Evolutionary conservation across 2,113 vertebrate species (phyloP), one percentile per base, ranked within the genome.

Genomic region (Urocynchramus pylzowi): DNA sequence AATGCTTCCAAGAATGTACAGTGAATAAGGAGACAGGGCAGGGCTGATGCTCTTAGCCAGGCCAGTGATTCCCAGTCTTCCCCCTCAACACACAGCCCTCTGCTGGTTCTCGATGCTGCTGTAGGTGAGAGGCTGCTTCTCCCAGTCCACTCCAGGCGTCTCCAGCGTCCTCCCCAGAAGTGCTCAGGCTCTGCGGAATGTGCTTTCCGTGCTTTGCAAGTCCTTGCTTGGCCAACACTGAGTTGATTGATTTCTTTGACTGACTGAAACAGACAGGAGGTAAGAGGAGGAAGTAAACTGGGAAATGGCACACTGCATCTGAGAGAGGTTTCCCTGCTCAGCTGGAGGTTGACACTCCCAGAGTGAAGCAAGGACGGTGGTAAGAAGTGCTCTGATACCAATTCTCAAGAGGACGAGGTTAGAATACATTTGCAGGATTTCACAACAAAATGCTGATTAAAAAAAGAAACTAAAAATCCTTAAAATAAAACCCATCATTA

Each of bases 391-490:
- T 97, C 90, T 87, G 59, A 85, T 33, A 85, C 75, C 91, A 91
- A 33, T 84, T 94, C 87, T 97, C 2, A 5, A 92, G 93, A 97
- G 91, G 93, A 92, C 24, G 80, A 95, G 94, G 93, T 94, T 96
- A 95, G 93, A 93, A 90, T 89, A 93, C 64, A 94, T 87, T 81
- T 97, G 95, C 92, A 97, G 95, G 96, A 95, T 96, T 93, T 95
- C 86, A 95, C 95, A 84, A 93, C 91, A 88, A 96, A 96, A 94
- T 22, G 96, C 92, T 94, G 95, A 96, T 96, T 95, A 76, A 93
- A 75, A 91, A 92, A 79, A 69, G 87, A 93, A 94, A 91, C 71
- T 90, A 95, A 92, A 97, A 95, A 63, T 83, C 86, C 68, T 68
- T 83, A 84, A 90, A 94, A 94, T 90, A 93, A 91, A 84, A 61